Conservation (phyloP, 2,888 invertebrate genomes). For the Cosmopolites sordidus region DNA sequence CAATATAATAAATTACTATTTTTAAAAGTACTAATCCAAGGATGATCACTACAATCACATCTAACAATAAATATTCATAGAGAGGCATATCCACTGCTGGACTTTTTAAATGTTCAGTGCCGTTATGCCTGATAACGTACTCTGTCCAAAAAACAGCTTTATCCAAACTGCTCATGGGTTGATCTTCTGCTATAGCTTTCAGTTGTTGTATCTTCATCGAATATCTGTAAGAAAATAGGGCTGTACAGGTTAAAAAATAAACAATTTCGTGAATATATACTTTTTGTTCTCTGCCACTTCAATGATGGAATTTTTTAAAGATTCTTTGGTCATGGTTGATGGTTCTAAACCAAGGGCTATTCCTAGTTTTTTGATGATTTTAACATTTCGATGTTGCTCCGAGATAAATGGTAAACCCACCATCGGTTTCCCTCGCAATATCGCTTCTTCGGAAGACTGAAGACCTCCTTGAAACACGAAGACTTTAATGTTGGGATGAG, state of each 20-base stretch:
- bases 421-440: constrained; percentile 33
- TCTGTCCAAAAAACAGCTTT: not conserved
- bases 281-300: constrained; percentile 32
- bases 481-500: constrained; percentile 35
- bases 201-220: not conserved
- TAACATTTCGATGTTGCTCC: constrained; percentile 35
- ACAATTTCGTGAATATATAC: constrained; percentile 20
- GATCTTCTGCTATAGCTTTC: not conserved
- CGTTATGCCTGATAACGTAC: not conserved
- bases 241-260: too few relatives aligned
- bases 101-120: not conserved
- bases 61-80: not conserved
- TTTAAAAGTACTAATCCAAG: not conserved
- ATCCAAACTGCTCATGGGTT: constrained; percentile 1
- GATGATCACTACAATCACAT: not conserved
- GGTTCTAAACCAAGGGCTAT: constrained; percentile 29
- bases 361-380: constrained; percentile 28
- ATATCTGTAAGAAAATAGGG: not conserved
- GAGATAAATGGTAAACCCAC: constrained; percentile 36
- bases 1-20: not conserved
- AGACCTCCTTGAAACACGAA: constrained; percentile 38
- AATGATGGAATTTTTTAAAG: constrained; percentile 29
- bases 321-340: constrained; percentile 30
- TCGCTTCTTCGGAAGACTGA: constrained; percentile 37
- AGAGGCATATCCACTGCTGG: not conserved